Percentiles rank a stretch among this genome's conserved stretches.
These are phyloP conservation scores for Escarpia spicata DNA, from an alignment of 2,888 invertebrate species.

Conservation along the genomic window DNA sequence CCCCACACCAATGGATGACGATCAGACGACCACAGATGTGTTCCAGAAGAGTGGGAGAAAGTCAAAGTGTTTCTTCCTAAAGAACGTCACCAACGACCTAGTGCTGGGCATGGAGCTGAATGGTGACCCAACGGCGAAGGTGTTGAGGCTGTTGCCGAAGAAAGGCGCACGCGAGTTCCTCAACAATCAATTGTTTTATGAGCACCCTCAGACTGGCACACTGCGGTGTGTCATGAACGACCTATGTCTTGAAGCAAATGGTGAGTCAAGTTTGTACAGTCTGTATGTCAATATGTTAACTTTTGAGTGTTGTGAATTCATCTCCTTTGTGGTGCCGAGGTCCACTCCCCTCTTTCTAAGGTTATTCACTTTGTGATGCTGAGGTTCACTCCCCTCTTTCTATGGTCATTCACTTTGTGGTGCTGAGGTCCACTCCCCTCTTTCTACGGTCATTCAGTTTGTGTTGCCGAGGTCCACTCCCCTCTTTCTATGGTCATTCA, in stretches of 20 bases:
- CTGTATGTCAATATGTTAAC: neutral
- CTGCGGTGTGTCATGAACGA: conserved; percentile 18
- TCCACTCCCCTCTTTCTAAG: too few relatives aligned
- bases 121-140: neutral
- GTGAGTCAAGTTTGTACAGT: conserved; percentile 18
- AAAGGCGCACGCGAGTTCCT: neutral
- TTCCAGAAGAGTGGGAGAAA: neutral
- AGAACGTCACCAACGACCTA: conserved; percentile 14
- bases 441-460: too few relatives aligned
- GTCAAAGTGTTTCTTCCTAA: conserved; percentile 25
- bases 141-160: neutral
- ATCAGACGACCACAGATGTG: neutral
- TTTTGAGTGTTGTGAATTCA: neutral
- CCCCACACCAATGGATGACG: neutral
- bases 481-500: too few relatives aligned
- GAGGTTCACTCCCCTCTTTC: too few relatives aligned
- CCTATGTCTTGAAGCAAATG: conserved; percentile 19
- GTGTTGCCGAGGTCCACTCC: too few relatives aligned
- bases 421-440: too few relatives aligned
- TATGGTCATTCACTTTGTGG: too few relatives aligned
- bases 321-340: too few relatives aligned
- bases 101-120: conserved; percentile 33
- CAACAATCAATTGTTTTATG: conserved; percentile 24
- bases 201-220: neutral
- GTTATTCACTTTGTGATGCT: too few relatives aligned